Evolutionary conservation across 2,113 vertebrate genomes (phyloP).

Genomic region (Danionella cerebrum): DNA sequence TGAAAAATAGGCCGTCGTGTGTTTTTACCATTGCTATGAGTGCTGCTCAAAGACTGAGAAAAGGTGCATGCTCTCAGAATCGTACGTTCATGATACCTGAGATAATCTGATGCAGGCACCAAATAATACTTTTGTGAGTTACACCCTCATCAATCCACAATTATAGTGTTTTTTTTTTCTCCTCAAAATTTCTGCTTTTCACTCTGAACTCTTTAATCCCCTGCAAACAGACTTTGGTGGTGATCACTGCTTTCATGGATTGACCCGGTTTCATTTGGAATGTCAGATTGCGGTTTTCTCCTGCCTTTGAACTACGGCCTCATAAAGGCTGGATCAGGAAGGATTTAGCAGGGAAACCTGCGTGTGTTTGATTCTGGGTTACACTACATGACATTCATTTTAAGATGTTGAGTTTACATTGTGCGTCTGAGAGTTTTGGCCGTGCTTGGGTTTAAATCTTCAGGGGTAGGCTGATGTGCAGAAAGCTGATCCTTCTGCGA

Average conservation of each 20-base stretch:
- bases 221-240: background rate
- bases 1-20: too few species aligned
- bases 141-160: background rate
- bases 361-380: slow-evolving; percentile 5
- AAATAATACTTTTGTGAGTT: too few species aligned
- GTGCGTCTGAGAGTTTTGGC: background rate
- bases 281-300: background rate
- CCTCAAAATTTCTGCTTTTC: background rate
- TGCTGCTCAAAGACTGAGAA: too few species aligned
- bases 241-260: slow-evolving; percentile 5
- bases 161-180: background rate
- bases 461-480: background rate
- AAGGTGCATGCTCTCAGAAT: too few species aligned
- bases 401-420: background rate
- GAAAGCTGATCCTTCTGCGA: slow-evolving; percentile 15
- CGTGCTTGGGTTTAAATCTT: background rate
- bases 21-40: too few species aligned
- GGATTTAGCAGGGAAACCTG: slow-evolving; percentile 7
- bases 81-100: too few species aligned
- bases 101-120: too few species aligned
- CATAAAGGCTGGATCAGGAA: slow-evolving; percentile 13
- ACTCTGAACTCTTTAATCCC: slow-evolving; percentile 6
- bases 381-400: background rate
- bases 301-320: slow-evolving; percentile 11
- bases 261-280: background rate